Base-by-base conservation (phyloP, 2,888 invertebrate genomes). In the Terebella lapidaria region DNA sequence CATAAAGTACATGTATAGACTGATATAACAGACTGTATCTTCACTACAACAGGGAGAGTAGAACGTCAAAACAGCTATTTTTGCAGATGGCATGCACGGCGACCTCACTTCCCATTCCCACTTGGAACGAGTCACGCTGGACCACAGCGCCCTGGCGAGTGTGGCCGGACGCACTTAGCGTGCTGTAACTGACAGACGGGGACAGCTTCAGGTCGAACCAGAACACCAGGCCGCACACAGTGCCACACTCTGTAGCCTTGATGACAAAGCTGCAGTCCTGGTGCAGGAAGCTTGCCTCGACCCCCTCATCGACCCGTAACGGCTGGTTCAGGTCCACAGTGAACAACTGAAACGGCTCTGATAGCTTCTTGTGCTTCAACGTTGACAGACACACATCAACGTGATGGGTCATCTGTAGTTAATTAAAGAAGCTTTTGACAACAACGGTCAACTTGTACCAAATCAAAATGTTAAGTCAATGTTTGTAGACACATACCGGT, bases 91-190 rank as follows among this genome's bases (percentile, higher is more conserved):
- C 64, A 45, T 66, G 61, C 5, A 73, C 54, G 4, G 56, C 61
- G 26, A 75, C 24, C 10, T 56, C 59, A 47, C 70, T 67, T 10
- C 70, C 72, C 4, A 62, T 35, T 5, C 60, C 57, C 28, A 74
- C 69, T 5, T 56, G 35, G 18, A 66, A 20, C 10, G 67, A 63
- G 2, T 61, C 59, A 26, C 67, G 66, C 35, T 73, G 68, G 62
- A 76, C 72, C 4, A 74, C 62, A 2, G 71, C 73, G 24, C 74
- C 73, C 59, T 74, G 76, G 62, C 68, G 71, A 72, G 72, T 74
- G 59, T 73, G 72, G 10, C 60, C 67, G 42, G 65, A 57, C 3
- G 68, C 58, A 58, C 72, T 72, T 2, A 72, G 49, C 1, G 74
- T 75, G 28, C 66, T 67, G 3, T 74, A 42, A 3, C 62, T 62